These are phyloP conservation scores for Hydropotes inermis DNA, from an alignment of 2,113 vertebrate genomes.

Conservation along the genomic window DNA sequence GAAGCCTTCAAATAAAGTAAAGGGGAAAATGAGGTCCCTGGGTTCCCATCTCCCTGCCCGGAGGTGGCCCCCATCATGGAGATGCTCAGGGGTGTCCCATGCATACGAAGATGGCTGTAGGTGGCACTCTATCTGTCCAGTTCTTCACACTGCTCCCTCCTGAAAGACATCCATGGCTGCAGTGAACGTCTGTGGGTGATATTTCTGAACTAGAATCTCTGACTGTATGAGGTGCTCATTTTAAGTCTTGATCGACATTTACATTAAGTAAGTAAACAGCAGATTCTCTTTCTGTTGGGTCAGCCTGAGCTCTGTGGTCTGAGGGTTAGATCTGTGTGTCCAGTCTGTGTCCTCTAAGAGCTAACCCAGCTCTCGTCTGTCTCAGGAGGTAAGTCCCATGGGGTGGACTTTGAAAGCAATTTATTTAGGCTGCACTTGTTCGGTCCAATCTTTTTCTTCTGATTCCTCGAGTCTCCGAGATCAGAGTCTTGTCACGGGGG, in stretches of 20 bases:
- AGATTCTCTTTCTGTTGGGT: neutral
- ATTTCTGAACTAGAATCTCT: neutral
- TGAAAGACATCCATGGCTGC: neutral
- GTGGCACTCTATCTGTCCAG: neutral
- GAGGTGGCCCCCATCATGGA: neutral
- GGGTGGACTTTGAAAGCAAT: neutral
- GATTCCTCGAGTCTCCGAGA: neutral
- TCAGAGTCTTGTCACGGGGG: neutral
- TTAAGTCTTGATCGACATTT: constrained; percentile 9
- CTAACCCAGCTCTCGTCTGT: neutral
- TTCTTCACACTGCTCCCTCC: neutral
- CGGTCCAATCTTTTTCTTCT: neutral
- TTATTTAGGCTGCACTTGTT: neutral
- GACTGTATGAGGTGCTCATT: neutral
- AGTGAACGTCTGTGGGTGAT: neutral
- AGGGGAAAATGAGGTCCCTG: neutral
- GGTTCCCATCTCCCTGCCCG: neutral
- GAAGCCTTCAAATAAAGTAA: neutral
- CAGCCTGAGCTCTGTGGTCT: neutral
- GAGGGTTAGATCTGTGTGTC: neutral
- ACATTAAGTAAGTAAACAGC: neutral
- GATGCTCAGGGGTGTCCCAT: neutral
- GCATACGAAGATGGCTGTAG: neutral
- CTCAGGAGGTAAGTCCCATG: neutral
- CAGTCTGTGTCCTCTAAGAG: neutral